A percentile compares a stretch with the other conserved stretches of the same genome.
Evolutionary conservation across 1,140 invertebrate species (phyloP).

Genomic region (Meloidogyne floridensis): DNA sequence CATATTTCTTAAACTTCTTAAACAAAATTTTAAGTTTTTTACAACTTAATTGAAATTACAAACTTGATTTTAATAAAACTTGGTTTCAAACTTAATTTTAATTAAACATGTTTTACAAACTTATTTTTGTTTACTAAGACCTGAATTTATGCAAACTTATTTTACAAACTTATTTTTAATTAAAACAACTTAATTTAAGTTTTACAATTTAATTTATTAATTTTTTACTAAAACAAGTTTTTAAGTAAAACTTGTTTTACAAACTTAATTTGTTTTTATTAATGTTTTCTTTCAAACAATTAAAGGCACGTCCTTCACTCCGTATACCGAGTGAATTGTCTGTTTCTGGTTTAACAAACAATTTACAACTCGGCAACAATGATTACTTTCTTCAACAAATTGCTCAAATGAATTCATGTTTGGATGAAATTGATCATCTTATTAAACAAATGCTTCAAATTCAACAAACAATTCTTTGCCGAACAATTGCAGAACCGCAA

Average conservation of each 20-base stretch:
- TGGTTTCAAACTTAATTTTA: background rate
- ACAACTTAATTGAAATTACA: too few relatives aligned
- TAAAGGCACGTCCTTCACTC: background rate
- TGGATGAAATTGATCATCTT: constrained; percentile 24
- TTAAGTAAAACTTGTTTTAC: background rate
- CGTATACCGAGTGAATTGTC: background rate
- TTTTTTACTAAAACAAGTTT: too few relatives aligned
- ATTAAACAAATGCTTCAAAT: constrained; percentile 18
- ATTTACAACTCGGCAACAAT: background rate
- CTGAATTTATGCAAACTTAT: too few relatives aligned
- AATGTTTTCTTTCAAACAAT: background rate
- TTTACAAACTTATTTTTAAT: background rate
- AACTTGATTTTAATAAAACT: background rate
- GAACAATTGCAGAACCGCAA: constrained; percentile 7
- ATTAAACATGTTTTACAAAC: background rate
- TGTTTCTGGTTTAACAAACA: background rate
- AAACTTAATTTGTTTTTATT: background rate
- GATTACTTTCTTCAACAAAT: constrained; percentile 21
- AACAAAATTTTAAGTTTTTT: too few relatives aligned
- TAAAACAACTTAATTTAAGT: too few relatives aligned
- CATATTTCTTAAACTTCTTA: too few relatives aligned
- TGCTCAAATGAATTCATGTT: constrained; percentile 2
- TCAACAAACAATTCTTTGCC: constrained; percentile 24
- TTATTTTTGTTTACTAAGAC: too few relatives aligned
- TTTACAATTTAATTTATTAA: too few relatives aligned